Base-by-base conservation (phyloP, 30 jellyfish, hydroid and myxozoan genomes). In the Euphysa ruthae region DNA sequence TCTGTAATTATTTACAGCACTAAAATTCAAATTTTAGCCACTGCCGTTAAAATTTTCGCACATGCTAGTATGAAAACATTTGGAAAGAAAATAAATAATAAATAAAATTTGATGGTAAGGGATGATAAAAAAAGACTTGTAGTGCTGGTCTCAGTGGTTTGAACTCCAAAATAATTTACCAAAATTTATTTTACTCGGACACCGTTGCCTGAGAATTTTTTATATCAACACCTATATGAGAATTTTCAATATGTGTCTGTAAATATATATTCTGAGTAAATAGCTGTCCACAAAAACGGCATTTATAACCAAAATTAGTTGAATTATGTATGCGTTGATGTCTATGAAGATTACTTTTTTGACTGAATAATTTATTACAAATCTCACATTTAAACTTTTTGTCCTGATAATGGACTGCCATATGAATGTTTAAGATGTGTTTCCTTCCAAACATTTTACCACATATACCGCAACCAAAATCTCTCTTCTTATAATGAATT, bases 241-340 rank as follows among this genome's bases (percentile, higher is more conserved):
- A n/a, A 46, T 46, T 46, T 2, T 4, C 23, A 46, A 68, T 21
- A 32, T 68, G 80, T 6, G 29, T 68, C 26, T 68, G 74, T 31
- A 68, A 43, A 68, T 68, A 73, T 43, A 43, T 68, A 54, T 68
- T 68, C 32, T 68, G 80, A 22, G 80, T 68, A 27, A 68, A 68
- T 43, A 73, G 51, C 49, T 68, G 80, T 23, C 80, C 80, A 49
- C 80, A 68, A 27, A 22, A 49, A 8, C 80, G 71, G 29, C 80
- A 68, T 27, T 49, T 49, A 68, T 68, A 68, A 5, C 80, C 80
- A 68, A 42, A 68, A 52, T 68, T 68, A 26, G 46, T 68, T 7
- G 80, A 49, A 26, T 49, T 19, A 50, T 68, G 80, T 25, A 68
- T 68, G 22, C 80, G 71, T 7, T 52, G 54, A 50, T 68, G 80